These are phyloP conservation scores for Drosophila takahashii DNA, from an alignment of 1,140 invertebrate genomes.

Conservation along the genomic window DNA sequence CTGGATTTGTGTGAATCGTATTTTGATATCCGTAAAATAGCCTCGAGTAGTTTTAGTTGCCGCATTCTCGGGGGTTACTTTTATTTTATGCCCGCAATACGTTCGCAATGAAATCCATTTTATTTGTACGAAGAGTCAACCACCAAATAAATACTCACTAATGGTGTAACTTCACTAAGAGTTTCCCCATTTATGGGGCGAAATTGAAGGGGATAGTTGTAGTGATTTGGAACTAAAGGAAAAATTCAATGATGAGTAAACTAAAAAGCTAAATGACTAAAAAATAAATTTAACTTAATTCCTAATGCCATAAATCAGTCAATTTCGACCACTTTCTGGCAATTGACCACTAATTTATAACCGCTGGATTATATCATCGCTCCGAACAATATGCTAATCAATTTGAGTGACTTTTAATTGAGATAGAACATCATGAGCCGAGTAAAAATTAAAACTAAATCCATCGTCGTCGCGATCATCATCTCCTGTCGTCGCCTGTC, in stretches of 20 bases:
- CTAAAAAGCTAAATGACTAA: constrained; percentile 12
- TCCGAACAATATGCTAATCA: constrained; percentile 40
- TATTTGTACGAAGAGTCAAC: constrained; percentile 32
- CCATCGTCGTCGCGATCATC: constrained; percentile 13
- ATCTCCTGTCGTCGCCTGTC: constrained; percentile 30
- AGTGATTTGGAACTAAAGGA: neutral
- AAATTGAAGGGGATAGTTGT: neutral
- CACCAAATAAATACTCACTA: constrained; percentile 53
- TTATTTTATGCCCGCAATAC: constrained; percentile 33
- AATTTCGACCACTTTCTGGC: constrained; percentile 26
- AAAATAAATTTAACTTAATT: constrained; percentile 6
- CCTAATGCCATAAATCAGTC: constrained; percentile 43
- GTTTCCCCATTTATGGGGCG: neutral
- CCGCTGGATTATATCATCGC: constrained; percentile 43
- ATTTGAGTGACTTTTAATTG: constrained; percentile 50
- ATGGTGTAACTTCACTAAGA: constrained; percentile 35
- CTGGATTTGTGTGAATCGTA: constrained; percentile 49
- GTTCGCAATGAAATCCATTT: constrained; percentile 46
- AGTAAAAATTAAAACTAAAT: constrained; percentile 38
- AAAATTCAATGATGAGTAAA: constrained; percentile 5
- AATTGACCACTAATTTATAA: too few relatives aligned
- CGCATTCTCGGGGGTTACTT: constrained; percentile 35
- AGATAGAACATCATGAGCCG: constrained; percentile 28
- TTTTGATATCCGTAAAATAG: constrained; percentile 75
- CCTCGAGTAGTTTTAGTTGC: constrained; percentile 53